phyloP scores from a whole-genome alignment of 2,888 invertebrate genomes.

The Tenodera sinensis region DNA sequence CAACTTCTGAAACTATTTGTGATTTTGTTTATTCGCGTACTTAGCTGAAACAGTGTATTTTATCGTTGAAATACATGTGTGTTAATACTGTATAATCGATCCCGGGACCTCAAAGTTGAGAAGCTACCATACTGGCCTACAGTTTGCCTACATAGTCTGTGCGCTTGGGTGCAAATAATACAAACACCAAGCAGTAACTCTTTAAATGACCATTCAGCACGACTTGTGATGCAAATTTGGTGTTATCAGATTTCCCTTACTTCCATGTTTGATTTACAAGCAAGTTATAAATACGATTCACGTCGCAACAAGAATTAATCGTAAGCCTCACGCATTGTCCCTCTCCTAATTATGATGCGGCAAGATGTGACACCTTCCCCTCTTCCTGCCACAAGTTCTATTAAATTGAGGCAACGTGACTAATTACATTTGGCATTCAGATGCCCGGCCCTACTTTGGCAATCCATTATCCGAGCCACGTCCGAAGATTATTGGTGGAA shows the following conservation, averaged over 20 bases:
- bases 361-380: background rate
- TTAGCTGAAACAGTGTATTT: too few species aligned
- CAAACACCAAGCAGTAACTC: background rate
- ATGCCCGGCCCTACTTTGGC: background rate
- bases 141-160: too few species aligned
- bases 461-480: background rate
- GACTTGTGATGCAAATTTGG: background rate
- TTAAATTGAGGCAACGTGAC: background rate
- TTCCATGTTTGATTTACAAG: background rate
- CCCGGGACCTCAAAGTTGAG: too few species aligned
- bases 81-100: too few species aligned
- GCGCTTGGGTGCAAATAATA: too few species aligned
- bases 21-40: too few species aligned
- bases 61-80: too few species aligned
- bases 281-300: background rate
- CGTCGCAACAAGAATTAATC: background rate
- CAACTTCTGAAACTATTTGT: too few species aligned
- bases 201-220: background rate
- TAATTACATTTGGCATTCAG: background rate
- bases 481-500: background rate
- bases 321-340: background rate
- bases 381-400: background rate
- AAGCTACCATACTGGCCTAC: too few species aligned
- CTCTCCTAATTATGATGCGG: background rate
- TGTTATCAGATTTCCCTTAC: background rate